Percentiles rank a stretch among this genome's conserved stretches.
Conservation (phyloP, 2,797 vertebrate genomes). For the Sebastes flavidus region DNA sequence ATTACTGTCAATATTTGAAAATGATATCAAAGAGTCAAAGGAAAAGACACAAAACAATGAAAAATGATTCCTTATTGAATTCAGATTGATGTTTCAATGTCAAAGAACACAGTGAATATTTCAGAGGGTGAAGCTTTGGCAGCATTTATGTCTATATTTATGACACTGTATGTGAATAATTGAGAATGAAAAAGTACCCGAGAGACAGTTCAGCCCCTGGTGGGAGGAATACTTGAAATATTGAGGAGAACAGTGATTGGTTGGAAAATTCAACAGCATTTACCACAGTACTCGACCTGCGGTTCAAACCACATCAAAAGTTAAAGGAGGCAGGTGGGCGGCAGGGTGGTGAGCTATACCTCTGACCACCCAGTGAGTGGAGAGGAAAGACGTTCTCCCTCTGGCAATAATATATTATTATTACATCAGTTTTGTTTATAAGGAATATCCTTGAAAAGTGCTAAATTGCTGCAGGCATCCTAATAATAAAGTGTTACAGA, state of each 20-base stretch:
- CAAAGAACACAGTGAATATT: neutral
- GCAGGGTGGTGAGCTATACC: neutral
- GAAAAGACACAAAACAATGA: neutral
- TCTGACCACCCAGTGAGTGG: neutral
- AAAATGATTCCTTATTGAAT: neutral
- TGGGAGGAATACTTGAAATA: neutral
- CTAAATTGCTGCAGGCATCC: neutral
- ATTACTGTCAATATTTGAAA: neutral
- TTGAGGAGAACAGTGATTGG: neutral
- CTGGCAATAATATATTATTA: neutral
- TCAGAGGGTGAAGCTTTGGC: neutral
- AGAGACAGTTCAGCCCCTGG: neutral
- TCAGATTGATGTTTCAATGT: conserved; percentile 3
- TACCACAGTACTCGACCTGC: neutral
- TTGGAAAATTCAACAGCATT: neutral
- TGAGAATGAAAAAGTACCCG: neutral
- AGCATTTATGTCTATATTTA: conserved; percentile 7
- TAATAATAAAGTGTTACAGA: neutral
- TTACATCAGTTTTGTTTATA: neutral
- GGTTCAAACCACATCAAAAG: neutral
- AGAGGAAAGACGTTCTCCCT: neutral
- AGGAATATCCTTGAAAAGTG: neutral
- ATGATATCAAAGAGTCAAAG: neutral
- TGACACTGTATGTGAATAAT: conserved; percentile 8
- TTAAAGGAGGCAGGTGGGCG: neutral